Conservation (phyloP, 2,888 invertebrate species). For the Brenthis ino region DNA sequence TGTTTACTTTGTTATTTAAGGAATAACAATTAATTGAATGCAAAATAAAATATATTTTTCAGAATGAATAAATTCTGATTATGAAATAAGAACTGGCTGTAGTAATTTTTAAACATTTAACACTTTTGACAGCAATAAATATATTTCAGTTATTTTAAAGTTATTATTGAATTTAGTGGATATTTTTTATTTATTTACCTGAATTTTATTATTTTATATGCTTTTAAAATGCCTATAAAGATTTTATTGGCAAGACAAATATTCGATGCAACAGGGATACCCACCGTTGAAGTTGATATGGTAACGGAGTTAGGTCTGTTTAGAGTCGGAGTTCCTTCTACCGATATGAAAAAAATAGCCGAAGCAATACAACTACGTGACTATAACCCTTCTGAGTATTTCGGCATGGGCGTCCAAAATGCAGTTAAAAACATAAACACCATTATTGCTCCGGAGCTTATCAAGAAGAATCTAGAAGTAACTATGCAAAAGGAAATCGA, state of each 20-base stretch:
- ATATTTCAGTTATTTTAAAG: not conserved
- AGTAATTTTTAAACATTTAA: not conserved
- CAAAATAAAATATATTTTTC: conserved; percentile 1
- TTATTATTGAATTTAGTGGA: not conserved
- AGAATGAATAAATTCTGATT: not conserved
- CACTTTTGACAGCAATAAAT: conserved; percentile 8
- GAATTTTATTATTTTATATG: conserved; percentile 3
- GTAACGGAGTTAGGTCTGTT: conserved; percentile 92
- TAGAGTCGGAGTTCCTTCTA: conserved; percentile 97
- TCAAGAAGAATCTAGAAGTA: conserved; percentile 91
- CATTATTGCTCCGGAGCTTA: conserved; percentile 88
- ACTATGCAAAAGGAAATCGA: conserved; percentile 95
- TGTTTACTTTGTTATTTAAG: conserved; percentile 35
- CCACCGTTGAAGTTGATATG: conserved; percentile 97
- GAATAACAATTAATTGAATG: not conserved
- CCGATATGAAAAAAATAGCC: conserved; percentile 95
- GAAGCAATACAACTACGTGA: conserved; percentile 98
- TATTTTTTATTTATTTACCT: not conserved
- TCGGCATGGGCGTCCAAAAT: conserved; percentile 95
- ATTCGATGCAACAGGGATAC: conserved; percentile 97
- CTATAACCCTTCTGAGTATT: conserved; percentile 90
- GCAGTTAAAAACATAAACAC: conserved; percentile 96
- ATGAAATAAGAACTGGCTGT: not conserved
- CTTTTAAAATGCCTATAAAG: conserved; percentile 90
- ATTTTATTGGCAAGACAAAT: conserved; percentile 96